Percentiles rank a stretch among this genome's conserved stretches.
These are phyloP conservation scores for Boloria selene DNA, from an alignment of 2,888 invertebrate species.

Conservation along the genomic window DNA sequence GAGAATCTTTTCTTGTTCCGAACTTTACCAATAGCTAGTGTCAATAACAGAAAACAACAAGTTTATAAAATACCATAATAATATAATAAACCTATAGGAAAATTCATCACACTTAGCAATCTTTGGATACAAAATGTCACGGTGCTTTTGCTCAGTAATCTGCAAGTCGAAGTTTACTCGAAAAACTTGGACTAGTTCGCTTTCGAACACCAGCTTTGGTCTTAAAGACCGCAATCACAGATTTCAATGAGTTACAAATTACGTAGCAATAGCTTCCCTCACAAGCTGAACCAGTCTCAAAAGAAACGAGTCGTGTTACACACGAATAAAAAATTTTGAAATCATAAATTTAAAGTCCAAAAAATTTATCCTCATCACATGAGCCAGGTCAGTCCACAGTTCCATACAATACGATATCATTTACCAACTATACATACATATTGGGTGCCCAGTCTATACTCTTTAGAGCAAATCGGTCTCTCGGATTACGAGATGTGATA, in stretches of 20 bases:
- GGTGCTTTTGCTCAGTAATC: constrained; percentile 47
- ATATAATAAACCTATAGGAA: constrained; percentile 77
- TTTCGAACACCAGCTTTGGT: constrained; percentile 3
- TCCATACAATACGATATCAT: constrained; percentile 65
- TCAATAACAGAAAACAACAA: constrained; percentile 73
- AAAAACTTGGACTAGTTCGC: constrained; percentile 9
- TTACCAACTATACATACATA: constrained; percentile 66
- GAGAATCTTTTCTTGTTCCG: constrained; percentile 63
- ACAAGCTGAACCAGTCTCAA: constrained; percentile 70
- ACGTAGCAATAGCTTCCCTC: constrained; percentile 43
- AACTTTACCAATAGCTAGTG: constrained; percentile 60
- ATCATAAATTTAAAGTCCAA: constrained; percentile 50
- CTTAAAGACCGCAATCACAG: constrained; percentile 11
- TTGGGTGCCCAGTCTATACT: constrained; percentile 51
- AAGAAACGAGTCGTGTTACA: constrained; percentile 73
- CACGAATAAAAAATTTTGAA: constrained; percentile 69
- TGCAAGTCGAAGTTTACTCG: constrained; percentile 21
- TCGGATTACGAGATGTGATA: background rate
- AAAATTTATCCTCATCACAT: constrained; percentile 75
- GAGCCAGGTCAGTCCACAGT: constrained; percentile 75
- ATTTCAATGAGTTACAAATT: constrained; percentile 34
- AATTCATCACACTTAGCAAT: constrained; percentile 78
- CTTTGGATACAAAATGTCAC: constrained; percentile 78
- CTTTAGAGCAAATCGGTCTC: constrained; percentile 9
- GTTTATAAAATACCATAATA: constrained; percentile 73